Base-by-base conservation (phyloP, 2,888 invertebrate genomes). In the Yponomeuta malinellus region DNA sequence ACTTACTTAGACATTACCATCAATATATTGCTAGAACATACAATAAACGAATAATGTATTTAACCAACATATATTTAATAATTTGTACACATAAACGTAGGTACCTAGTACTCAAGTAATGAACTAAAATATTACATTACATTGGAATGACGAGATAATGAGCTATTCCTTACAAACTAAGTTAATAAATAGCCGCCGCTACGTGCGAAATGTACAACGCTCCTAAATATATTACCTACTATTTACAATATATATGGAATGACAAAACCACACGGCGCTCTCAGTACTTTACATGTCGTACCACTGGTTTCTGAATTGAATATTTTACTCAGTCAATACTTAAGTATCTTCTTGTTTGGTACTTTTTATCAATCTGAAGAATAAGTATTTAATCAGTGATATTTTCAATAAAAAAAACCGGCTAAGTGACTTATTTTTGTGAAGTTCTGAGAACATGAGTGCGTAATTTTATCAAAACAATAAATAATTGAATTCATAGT, bases 71-170 rank as follows among this genome's bases (percentile, higher is more conserved):
- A 86, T 89, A 69, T 70, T 90, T 82, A 83, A 84, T 84, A 68
- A 85, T 90, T 90, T 90, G 88, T 90, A 90, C 89, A 90, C 81
- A 84, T 82, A 83, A 82, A 82, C 76, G 79, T 75, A 83, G 83
- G 85, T 88, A 86, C 84, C 85, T 86, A 87, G 86, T 87, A 89
- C 87, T 86, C 75, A 74, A 71, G 65, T 73, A 67, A 59, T 12
- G 52, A 68, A 63, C 71, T n/a, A 48, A 5, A 64, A 52, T 48
- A 69, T 71, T 71, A 72, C 63, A 69, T 71, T 71, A 72, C 63
- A 68, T 73, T 72, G 73, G 78, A 83, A 79, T 84, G 86, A 87
- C 86, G 78, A 86, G 84, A 85, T 77, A 77, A 77, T 76, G 77
- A 75, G 76, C 76, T 31, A 48, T 70, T 43, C 15, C 70, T 70